Percentiles rank a stretch among this genome's conserved stretches.
These are phyloP conservation scores for Drosophila sturtevanti DNA, from an alignment of 1,140 invertebrate genomes.

Conservation along the genomic window DNA sequence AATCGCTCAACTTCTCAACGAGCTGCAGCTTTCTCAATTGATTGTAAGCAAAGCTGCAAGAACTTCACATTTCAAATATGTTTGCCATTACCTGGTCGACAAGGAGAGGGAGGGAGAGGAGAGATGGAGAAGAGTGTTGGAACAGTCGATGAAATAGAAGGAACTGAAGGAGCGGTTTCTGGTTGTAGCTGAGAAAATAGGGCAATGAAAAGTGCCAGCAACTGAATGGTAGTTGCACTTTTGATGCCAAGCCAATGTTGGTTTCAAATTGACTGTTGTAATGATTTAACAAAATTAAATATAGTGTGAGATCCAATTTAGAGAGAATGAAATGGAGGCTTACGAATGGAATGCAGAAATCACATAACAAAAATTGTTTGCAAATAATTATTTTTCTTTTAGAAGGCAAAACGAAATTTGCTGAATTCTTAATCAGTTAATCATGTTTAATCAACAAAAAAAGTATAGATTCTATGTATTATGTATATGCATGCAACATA, in stretches of 20 bases:
- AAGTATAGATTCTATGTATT: too few relatives aligned
- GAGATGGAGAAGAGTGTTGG: background rate
- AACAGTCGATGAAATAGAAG: background rate
- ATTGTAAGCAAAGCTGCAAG: constrained; percentile 46
- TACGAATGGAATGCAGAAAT: too few relatives aligned
- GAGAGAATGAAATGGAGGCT: background rate
- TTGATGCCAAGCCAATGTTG: background rate
- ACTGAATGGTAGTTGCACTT: background rate
- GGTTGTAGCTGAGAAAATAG: background rate
- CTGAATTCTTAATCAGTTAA: too few relatives aligned
- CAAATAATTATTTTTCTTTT: too few relatives aligned
- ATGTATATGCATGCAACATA: too few relatives aligned
- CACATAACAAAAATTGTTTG: too few relatives aligned
- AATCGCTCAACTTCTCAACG: constrained; percentile 66
- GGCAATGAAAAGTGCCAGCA: constrained; percentile 46
- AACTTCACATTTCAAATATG: constrained; percentile 53
- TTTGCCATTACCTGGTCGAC: constrained; percentile 36
- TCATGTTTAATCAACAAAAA: too few relatives aligned
- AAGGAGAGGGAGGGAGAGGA: background rate
- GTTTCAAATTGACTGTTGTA: constrained; percentile 2
- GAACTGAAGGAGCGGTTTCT: background rate
- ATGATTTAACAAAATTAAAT: constrained; percentile 2
- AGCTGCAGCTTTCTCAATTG: constrained; percentile 24
- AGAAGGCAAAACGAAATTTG: too few relatives aligned
- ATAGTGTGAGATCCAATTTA: background rate